Evolutionary conservation across 2,113 vertebrate genomes (phyloP).

Genomic region (Aleadryas rufinucha): DNA sequence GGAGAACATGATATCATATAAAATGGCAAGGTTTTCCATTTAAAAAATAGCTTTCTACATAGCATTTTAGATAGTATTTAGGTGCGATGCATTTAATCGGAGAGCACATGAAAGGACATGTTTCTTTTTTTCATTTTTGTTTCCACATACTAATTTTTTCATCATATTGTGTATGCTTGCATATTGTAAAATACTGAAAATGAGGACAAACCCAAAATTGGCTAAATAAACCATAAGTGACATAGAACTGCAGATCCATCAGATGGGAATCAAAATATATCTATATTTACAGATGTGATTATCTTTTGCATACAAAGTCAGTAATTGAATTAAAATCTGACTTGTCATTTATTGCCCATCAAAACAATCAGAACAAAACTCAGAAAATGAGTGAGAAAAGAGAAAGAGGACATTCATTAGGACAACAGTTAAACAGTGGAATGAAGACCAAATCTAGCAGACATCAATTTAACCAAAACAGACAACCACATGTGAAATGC

Average conservation of each 20-base stretch:
- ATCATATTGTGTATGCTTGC: background rate
- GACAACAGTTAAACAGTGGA: background rate
- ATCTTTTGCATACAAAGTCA: background rate
- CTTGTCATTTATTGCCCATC: background rate
- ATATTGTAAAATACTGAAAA: background rate
- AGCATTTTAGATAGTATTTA: background rate
- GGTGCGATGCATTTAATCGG: background rate
- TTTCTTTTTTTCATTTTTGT: background rate
- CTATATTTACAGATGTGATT: background rate
- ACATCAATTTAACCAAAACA: background rate
- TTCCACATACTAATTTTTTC: background rate
- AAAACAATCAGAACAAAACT: background rate
- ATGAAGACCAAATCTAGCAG: background rate
- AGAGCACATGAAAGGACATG: background rate
- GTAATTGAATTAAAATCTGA: background rate
- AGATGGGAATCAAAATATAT: background rate
- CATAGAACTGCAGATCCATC: background rate
- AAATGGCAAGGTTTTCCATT: background rate
- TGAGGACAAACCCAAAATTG: background rate
- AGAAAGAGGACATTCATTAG: background rate
- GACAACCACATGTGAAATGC: background rate
- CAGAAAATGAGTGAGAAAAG: background rate
- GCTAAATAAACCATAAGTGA: background rate
- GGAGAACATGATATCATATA: background rate
- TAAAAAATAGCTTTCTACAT: background rate